Evolutionary conservation across 2,888 invertebrate genomes (phyloP), one percentile per base, ranked within the genome.

Genomic region (Furcula furcula): DNA sequence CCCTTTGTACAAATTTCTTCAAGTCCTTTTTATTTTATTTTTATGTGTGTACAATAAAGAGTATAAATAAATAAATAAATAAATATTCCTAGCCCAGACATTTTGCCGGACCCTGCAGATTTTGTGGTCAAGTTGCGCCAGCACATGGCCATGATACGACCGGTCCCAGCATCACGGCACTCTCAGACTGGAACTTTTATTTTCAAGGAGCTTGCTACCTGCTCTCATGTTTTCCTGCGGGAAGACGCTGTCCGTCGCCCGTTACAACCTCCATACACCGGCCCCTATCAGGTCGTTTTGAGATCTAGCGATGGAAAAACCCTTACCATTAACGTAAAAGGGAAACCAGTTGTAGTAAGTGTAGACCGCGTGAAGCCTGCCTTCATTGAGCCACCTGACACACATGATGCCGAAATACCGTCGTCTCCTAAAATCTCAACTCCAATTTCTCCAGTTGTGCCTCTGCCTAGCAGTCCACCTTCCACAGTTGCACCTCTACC

Each of bases 211-310:
- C 38, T 65, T 0, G 22, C 32, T 1, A 49, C 41, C 1, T 12
- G 33, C 2, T 29, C 15, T 7, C 52, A 58, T 18, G 58, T 62
- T 0, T 62, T 57, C 29, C 34, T 63, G 0, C 19, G 58, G 0
- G 56, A 62, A 16, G 55, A 62, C 18, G 34, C 47, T 0, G 4
- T 38, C 11, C 48, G 48, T 22, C 48, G 53, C 2, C 16, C 57
- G 1, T 30, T 64, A 0, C 40, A 57, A 22, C 54, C 64, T 0
- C 42, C 61, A 0, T 64, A 62, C 26, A 35, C 57, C 0, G 61
- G 61, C 1, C 66, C 63, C 4, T 36, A 64, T 15, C 21, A 44
- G 20, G 56, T 62, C 0, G 1, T 62, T 1, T 28, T 35, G 15
- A 31, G 54, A 29, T 16, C 6, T n/a, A 20, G 20, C 11, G 11